Evolutionary conservation across 2,797 vertebrate genomes (phyloP).

Genomic region (Adelosebastes latens): DNA sequence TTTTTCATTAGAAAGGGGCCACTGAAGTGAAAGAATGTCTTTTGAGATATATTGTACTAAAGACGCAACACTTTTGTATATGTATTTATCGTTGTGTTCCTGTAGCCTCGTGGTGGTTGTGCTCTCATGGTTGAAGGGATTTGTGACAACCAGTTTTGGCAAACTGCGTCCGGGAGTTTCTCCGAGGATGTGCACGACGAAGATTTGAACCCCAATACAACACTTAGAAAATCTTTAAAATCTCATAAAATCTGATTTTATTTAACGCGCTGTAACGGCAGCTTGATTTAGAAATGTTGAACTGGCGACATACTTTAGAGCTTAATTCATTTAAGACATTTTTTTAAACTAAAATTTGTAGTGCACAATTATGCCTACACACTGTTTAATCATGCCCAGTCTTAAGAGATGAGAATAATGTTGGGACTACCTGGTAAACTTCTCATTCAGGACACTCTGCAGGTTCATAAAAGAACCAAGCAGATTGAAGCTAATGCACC

Average conservation of each 20-base stretch:
- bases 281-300: constrained; percentile 12
- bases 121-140: constrained; percentile 36
- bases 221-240: constrained; percentile 10
- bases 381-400: constrained; percentile 46
- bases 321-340: constrained; percentile 8
- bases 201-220: neutral
- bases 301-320: neutral
- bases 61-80: constrained; percentile 72
- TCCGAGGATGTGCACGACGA: neutral
- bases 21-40: constrained; percentile 77
- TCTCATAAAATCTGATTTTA: neutral
- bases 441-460: constrained; percentile 25
- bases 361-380: neutral
- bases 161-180: neutral
- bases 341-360: neutral
- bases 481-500: constrained; percentile 25
- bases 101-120: constrained; percentile 50
- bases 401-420: constrained; percentile 55
- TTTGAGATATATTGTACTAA: constrained; percentile 73
- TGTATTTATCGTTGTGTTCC: constrained; percentile 71
- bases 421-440: neutral
- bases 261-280: constrained; percentile 5
- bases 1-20: constrained; percentile 67
- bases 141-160: constrained; percentile 11
- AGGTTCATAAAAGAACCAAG: neutral